Base-by-base conservation (phyloP, 2,797 vertebrate genomes). In the Sebastes wilsoni region DNA sequence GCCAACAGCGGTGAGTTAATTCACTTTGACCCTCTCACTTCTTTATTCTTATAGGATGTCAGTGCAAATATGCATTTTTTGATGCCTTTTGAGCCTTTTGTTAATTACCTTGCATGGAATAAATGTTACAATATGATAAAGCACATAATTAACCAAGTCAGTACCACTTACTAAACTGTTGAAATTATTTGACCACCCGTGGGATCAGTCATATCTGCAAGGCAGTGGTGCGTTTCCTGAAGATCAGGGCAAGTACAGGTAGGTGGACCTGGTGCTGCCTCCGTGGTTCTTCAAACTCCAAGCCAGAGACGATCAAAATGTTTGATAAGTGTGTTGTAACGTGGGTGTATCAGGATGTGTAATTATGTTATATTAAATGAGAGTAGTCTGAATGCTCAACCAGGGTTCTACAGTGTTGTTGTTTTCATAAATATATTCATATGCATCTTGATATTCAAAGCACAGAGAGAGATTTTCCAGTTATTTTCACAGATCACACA, bases 1-100 rank as follows among this genome's bases (percentile, higher is more conserved):
- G 98, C 98, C 93, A 99, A 99, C 95, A 99, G 97, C 83, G 99
- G 98, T 99, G 94, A 97, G 97, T 97, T 59, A 11, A 25, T 6
- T 22, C 56, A 9, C 80, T 3, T n/a, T 1, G 7, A 42, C 18
- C n/a, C 2, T 23, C 52, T 32, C 8, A 2, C 9, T 72, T 54
- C 23, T 68, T 58, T 16, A 20, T 59, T 66, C 20, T 72, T 55
- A 34, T 36, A 27, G 71, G 18, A 38, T 28, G 56, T 46, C 12
- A 23, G 49, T 72, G 46, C 22, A 28, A 56, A 20, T 20, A 14
- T 38, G 36, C 36, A 25, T 49, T 10, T 60, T 27, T n/a, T 59
- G 2, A 78, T 61, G 49, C 42, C 7, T 67, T 70, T 30, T 72
- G 62, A 71, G 68, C 16, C n/a, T 79, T 80, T 68, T 60, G 22